Base-by-base conservation (phyloP, 2,888 invertebrate genomes). In the Cosmia trapezina region DNA sequence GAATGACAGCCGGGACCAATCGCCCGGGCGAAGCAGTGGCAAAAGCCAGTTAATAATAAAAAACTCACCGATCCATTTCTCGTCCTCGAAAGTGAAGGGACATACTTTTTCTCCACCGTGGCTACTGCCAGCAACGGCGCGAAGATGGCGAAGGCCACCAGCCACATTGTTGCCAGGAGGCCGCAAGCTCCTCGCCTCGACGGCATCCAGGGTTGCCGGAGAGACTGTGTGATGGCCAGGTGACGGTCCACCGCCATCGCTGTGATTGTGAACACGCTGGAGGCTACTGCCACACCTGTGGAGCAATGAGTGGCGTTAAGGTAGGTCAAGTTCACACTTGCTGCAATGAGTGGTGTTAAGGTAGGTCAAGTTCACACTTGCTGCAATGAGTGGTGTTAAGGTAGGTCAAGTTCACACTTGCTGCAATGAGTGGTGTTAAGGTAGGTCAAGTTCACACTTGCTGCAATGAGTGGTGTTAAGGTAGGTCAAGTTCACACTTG, bases 201-300 rank as follows among this genome's bases (percentile, higher is more conserved):
- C 73, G 98, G 97, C 89, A 97, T 97, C 90, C 97, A 97, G 41
- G 97, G 97, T 84, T 98, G 97, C 0, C 97, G 96, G 82, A 98
- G 97, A 0, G 98, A 98, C 89, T 97, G 97, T 45, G 97, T 97
- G 89, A 98, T 98, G 68, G 98, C 98, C 70, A 97, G 91, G 86
- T 97, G 98, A 67, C 98, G 96, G 92, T 98, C 98, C 73, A 98
- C 96, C 8, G 98, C 98, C 97, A 98, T 98, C 0, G 97, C 97
- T 1, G 97, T 97, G 85, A 98, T 98, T 0, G 98, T 98, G 91
- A 98, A 98, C 65, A 98, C 97, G 87, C 98, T 98, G 0, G 98
- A 97, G 0, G 98, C 97, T 5, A 98, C 98, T n/a, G 98, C 97
- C 43, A 98, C 97, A 70, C 98, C 98, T 98, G 94, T 1, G 4